Conservation (phyloP, 2,888 invertebrate genomes). For the Pediacus dermestoides region DNA sequence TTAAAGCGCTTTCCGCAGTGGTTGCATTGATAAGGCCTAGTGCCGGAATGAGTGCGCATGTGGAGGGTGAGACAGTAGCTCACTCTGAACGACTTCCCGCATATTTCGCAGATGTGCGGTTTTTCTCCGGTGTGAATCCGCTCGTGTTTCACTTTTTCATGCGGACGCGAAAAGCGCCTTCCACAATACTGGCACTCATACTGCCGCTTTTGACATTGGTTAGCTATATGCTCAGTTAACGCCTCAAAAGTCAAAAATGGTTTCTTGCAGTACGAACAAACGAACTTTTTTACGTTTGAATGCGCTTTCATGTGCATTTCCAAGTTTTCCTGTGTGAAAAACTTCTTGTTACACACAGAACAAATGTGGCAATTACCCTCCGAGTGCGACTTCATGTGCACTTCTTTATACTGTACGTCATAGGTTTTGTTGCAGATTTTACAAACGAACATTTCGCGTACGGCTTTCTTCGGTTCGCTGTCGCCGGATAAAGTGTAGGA, state of each 20-base stretch:
- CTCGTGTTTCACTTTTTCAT: conserved; percentile 81
- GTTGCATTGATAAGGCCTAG: conserved; percentile 71
- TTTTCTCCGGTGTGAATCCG: conserved; percentile 79
- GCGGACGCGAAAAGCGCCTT: conserved; percentile 67
- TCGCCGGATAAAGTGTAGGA: conserved; percentile 42
- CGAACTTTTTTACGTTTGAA: conserved; percentile 52
- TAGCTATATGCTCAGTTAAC: conserved; percentile 40
- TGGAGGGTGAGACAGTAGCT: conserved; percentile 76
- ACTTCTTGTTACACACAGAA: conserved; percentile 68
- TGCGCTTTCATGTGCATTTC: conserved; percentile 75
- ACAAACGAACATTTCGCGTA: conserved; percentile 43
- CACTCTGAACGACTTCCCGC: conserved; percentile 76
- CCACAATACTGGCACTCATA: conserved; percentile 72
- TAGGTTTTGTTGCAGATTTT: conserved; percentile 54
- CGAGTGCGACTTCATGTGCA: conserved; percentile 67
- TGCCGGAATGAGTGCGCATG: conserved; percentile 75
- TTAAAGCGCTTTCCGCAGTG: conserved; percentile 72
- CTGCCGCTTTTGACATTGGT: conserved; percentile 48
- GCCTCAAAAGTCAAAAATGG: conserved; percentile 41
- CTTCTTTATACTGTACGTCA: conserved; percentile 52
- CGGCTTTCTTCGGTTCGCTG: conserved; percentile 45
- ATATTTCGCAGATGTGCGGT: conserved; percentile 74
- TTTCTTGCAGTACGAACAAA: conserved; percentile 47
- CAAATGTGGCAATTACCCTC: conserved; percentile 59
- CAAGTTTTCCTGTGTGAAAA: conserved; percentile 61